phyloP scores from a whole-genome alignment of 2,113 vertebrate species.

The Lipotes vexillifer region DNA sequence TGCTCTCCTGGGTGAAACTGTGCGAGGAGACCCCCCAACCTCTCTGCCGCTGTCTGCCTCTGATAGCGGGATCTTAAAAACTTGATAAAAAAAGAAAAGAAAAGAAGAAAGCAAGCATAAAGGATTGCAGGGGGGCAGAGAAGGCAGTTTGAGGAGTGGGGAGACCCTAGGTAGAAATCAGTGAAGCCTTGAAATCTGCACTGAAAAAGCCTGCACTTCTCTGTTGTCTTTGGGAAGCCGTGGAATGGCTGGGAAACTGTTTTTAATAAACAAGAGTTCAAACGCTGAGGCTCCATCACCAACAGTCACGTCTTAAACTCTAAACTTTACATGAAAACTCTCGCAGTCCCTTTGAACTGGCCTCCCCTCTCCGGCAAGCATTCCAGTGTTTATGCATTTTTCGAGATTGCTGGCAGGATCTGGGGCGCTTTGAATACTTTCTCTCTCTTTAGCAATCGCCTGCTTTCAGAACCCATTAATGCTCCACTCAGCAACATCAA shows the following conservation, averaged over 20 bases:
- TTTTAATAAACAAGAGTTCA: constrained; percentile 88
- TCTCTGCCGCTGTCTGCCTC: background rate
- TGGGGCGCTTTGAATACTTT: constrained; percentile 90
- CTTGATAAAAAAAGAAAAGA: constrained; percentile 29
- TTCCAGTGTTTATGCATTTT: constrained; percentile 92
- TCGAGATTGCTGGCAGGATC: constrained; percentile 91
- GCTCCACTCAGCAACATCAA: constrained; percentile 93
- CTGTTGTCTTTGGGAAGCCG: constrained; percentile 81
- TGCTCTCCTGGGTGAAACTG: background rate
- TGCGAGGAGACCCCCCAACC: background rate
- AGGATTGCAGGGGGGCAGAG: background rate
- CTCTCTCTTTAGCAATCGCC: constrained; percentile 88
- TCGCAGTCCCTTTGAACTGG: constrained; percentile 84
- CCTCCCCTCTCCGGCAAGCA: constrained; percentile 82
- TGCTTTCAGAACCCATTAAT: constrained; percentile 97
- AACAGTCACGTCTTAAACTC: constrained; percentile 87
- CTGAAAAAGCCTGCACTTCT: constrained; percentile 65
- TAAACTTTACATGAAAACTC: constrained; percentile 90
- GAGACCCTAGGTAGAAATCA: constrained; percentile 75
- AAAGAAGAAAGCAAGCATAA: background rate
- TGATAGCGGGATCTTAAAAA: constrained; percentile 32
- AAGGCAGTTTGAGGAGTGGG: no score
- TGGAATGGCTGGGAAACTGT: constrained; percentile 83
- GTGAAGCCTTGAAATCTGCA: constrained; percentile 73
- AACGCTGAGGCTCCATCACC: constrained; percentile 81